Evolutionary conservation across 2,797 vertebrate genomes (phyloP), one percentile per base, ranked within the genome.

Genomic region (Clarias platycephalus): DNA sequence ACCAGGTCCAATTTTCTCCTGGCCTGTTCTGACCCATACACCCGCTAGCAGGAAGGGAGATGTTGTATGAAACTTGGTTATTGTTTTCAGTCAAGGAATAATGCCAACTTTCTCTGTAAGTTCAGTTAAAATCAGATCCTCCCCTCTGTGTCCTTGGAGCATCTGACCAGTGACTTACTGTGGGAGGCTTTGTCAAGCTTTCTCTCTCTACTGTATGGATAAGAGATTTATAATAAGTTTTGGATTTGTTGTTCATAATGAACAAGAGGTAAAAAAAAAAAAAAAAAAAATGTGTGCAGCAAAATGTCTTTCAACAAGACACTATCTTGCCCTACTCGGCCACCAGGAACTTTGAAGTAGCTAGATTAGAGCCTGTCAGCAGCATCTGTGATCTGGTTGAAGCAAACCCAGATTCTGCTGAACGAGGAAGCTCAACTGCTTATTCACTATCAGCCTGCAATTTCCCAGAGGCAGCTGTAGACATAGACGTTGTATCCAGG

Each of bases 1-100:
- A 53, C 80, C 83, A 84, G 82, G 60, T 83, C 71, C 7, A 44
- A 72, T 82, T 88, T 74, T 82, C 53, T 86, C 67, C 70, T 63
- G 1, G 76, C 80, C 79, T 63, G 70, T 84, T 64, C 66, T 77
- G 63, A n/a, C 16, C 74, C 53, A 40, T 57, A 78, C 63, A 78
- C 53, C 53, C 18, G 64, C 63, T 60, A 78, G 63, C 31, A 60
- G 44, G 44, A 67, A 40, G 13, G 34, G 4, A 66, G 62, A 49
- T 44, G 71, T 75, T 84, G 83, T n/a, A 68, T 13, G 53, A 60
- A 34, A 55, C 76, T 53, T 2, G 13, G 53, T 64, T 77, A 49
- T 70, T 85, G 84, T 82, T 82, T 76, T 34, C 31, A 67, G n/a
- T 49, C 31, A 31, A 76, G 34, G 66, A 58, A 57, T 58, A 55